Percentiles rank a stretch among this genome's conserved stretches.
Evolutionary conservation across 2,113 vertebrate species (phyloP).

Genomic region (Nothoprocta perdicaria): DNA sequence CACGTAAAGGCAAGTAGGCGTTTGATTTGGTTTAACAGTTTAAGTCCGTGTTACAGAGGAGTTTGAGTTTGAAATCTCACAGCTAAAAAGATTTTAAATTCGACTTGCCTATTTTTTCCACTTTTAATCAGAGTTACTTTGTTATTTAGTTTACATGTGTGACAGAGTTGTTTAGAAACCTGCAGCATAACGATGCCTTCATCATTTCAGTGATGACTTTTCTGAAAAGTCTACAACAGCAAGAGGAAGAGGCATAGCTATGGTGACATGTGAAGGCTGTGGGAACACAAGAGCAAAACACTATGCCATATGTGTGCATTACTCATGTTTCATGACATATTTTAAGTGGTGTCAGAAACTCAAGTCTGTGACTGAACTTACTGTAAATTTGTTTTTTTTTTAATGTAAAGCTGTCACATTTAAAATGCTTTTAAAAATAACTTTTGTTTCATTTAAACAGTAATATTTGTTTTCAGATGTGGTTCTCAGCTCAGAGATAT

Average conservation of each 20-base stretch:
- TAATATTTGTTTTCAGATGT: background rate
- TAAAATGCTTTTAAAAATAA: background rate
- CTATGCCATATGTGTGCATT: accelerated
- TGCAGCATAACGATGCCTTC: background rate
- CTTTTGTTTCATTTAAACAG: background rate
- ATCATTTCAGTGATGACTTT: background rate
- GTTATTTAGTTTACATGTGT: background rate
- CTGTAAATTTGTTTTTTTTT: background rate
- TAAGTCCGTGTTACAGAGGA: background rate
- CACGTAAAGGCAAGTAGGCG: background rate
- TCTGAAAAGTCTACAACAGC: background rate
- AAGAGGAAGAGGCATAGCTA: accelerated
- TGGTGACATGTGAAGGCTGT: accelerated
- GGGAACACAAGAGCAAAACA: background rate
- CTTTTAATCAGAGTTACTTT: background rate
- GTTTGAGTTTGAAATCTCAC: background rate
- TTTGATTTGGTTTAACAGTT: background rate
- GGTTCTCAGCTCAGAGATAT: background rate
- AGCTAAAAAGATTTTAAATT: background rate
- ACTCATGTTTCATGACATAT: background rate
- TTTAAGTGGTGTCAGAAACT: background rate
- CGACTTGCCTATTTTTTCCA: background rate
- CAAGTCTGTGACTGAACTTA: background rate
- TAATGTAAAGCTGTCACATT: background rate
- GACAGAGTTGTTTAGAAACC: background rate